Conservation (phyloP, 2,797 vertebrate genomes). For the Caiman crocodilus region DNA sequence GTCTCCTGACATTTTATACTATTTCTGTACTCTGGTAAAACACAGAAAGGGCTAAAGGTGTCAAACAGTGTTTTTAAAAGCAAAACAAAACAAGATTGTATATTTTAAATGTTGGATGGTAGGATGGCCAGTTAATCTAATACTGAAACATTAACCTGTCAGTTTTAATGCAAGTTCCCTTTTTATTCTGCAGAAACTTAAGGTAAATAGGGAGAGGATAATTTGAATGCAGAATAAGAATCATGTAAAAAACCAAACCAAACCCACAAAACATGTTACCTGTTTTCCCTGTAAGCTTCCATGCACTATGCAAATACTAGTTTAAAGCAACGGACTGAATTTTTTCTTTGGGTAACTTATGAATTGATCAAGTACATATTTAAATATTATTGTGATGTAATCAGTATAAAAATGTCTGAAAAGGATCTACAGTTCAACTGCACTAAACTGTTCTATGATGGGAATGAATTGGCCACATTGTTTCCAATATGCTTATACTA, state of each 20-base stretch:
- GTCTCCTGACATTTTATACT: slow-evolving; percentile 3
- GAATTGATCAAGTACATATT: not conserved
- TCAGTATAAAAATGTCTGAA: not conserved
- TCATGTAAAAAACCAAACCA: not conserved
- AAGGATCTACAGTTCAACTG: not conserved
- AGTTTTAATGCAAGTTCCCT: not conserved
- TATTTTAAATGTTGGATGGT: slow-evolving; percentile 11
- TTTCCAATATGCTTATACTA: not conserved
- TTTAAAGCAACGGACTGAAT: not conserved
- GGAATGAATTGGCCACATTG: not conserved
- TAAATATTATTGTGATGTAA: not conserved
- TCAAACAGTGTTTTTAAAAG: not conserved
- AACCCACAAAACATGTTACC: too few species aligned
- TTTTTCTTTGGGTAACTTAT: not conserved
- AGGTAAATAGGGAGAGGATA: not conserved
- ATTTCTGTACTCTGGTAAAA: slow-evolving; percentile 12
- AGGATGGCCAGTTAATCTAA: not conserved
- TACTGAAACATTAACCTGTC: not conserved
- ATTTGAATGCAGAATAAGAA: not conserved
- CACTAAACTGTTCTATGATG: not conserved
- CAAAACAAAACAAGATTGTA: not conserved
- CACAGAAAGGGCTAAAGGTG: not conserved
- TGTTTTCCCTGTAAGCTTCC: not conserved
- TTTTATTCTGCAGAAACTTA: not conserved
- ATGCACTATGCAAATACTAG: not conserved